phyloP scores from a whole-genome alignment of 2,113 vertebrate species.

The Lucifuga dentata region DNA sequence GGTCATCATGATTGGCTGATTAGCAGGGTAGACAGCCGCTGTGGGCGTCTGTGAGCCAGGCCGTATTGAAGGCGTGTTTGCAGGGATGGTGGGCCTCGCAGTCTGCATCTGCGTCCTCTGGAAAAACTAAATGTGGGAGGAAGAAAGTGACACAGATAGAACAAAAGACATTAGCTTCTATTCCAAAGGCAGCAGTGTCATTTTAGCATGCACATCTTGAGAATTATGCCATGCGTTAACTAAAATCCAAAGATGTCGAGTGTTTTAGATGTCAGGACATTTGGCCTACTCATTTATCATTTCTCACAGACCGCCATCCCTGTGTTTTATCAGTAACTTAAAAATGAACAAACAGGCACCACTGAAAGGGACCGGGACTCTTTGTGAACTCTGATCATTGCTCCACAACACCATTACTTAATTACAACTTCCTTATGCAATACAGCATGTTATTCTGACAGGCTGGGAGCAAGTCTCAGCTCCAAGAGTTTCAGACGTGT shows the following conservation, averaged over 20 bases:
- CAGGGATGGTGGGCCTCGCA: conserved; percentile 90
- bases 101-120: conserved; percentile 97
- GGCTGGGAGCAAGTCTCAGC: too few species aligned
- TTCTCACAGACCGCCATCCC: conserved; percentile 13
- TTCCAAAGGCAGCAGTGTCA: conserved; percentile 4
- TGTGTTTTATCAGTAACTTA: conserved; percentile 29
- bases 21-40: conserved; percentile 92
- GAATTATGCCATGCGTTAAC: conserved; percentile 3
- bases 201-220: conserved; percentile 3
- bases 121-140: conserved; percentile 87
- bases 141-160: conserved; percentile 11
- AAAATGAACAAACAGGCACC: not conserved
- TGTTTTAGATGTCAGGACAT: conserved; percentile 11
- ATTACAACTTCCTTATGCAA: too few species aligned
- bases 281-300: conserved; percentile 38
- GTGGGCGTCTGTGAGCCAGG: conserved; percentile 90
- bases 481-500: too few species aligned
- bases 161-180: conserved; percentile 11
- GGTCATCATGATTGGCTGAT: conserved; percentile 98
- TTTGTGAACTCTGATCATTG: not conserved
- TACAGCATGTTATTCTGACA: too few species aligned
- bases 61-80: conserved; percentile 91
- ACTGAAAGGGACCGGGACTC: not conserved
- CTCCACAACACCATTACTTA: too few species aligned
- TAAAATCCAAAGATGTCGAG: conserved; percentile 10